These are phyloP conservation scores for Herpetotheres cachinnans DNA, from an alignment of 2,113 vertebrate species.

Conservation along the genomic window DNA sequence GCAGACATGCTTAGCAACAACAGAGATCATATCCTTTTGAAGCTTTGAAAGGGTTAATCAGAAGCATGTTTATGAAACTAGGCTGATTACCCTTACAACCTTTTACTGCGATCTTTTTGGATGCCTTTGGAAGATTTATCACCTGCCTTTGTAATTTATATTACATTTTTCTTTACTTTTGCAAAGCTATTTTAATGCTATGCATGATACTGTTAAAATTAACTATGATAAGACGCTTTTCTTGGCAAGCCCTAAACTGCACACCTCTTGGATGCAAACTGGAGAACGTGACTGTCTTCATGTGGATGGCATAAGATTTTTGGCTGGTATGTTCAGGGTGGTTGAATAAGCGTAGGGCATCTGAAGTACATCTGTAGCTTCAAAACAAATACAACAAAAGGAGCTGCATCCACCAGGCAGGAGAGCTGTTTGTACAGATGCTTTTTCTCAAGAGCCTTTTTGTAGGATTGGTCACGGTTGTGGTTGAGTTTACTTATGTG, in stretches of 20 bases:
- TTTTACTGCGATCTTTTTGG: not conserved
- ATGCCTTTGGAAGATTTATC: not conserved
- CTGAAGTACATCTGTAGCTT: not conserved
- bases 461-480: not conserved
- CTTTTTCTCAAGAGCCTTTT: not conserved
- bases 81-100: not conserved
- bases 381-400: not conserved
- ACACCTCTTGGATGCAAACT: not conserved
- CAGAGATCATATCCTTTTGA: not conserved
- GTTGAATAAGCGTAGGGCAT: not conserved
- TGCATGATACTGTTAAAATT: not conserved
- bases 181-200: not conserved
- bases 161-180: not conserved
- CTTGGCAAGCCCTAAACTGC: not conserved
- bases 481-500: not conserved
- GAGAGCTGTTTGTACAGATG: not conserved
- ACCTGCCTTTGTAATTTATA: not conserved
- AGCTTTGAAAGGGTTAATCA: conserved; percentile 40
- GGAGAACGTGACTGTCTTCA: not conserved
- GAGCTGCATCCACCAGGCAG: not conserved
- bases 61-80: not conserved
- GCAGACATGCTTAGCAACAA: not conserved
- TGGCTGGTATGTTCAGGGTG: not conserved
- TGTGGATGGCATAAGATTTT: not conserved
- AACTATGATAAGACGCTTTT: not conserved